Evolutionary conservation across 2,888 invertebrate genomes (phyloP).

Genomic region (Parasteatoda lunata): DNA sequence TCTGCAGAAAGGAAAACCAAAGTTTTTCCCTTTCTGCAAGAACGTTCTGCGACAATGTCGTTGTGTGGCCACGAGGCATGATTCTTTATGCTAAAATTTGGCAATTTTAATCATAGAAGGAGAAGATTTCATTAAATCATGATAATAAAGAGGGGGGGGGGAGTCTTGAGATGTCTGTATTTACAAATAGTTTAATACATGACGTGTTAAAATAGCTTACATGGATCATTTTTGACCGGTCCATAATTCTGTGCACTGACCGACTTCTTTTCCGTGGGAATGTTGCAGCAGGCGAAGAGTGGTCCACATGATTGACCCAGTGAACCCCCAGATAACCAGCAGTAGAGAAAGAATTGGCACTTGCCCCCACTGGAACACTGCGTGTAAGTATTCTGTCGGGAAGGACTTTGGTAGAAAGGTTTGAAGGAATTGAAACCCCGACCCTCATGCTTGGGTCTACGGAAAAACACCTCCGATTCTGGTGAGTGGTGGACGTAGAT

Average conservation of each 20-base stretch:
- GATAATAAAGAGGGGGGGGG: no score
- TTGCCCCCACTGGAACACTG: slow-evolving; percentile 69
- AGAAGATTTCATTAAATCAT: no score
- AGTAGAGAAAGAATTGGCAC: slow-evolving; percentile 71
- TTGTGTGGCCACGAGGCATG: no score
- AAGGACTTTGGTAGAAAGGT: slow-evolving; percentile 24
- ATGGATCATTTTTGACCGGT: slow-evolving; percentile 85
- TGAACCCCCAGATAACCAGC: slow-evolving; percentile 71
- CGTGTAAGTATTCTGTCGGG: slow-evolving; percentile 46
- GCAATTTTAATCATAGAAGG: no score
- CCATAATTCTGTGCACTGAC: slow-evolving; percentile 79
- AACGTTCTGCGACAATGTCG: no score
- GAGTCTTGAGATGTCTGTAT: no score
- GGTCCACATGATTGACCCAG: slow-evolving; percentile 71
- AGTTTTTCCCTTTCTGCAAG: no score
- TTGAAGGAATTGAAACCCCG: slow-evolving; percentile 10
- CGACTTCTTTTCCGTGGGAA: slow-evolving; percentile 9
- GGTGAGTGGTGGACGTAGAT: slow-evolving; percentile 54
- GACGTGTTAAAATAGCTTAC: slow-evolving; percentile 78
- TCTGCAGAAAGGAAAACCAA: no score
- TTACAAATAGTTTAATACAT: neutral
- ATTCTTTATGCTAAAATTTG: no score
- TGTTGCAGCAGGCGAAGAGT: slow-evolving; percentile 70
- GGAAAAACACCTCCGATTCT: neutral
- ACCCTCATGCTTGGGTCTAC: slow-evolving; percentile 15